Conservation (phyloP, 2,113 vertebrate genomes). For the Microtus oregoni region DNA sequence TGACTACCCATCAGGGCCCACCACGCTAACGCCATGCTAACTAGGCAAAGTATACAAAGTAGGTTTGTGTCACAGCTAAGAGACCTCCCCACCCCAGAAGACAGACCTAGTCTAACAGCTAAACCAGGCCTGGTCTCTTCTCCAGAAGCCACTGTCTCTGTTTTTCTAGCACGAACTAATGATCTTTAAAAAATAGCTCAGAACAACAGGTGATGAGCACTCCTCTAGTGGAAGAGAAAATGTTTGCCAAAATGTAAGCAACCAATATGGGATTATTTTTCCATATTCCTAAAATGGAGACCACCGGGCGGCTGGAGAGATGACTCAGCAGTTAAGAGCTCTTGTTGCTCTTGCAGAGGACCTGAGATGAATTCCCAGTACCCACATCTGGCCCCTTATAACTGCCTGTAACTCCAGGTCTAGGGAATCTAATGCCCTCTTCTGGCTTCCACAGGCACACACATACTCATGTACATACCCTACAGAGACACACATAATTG, state of each 20-base stretch:
- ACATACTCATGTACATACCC: background rate
- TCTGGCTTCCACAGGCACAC: background rate
- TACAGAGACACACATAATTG: background rate
- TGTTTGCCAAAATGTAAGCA: background rate
- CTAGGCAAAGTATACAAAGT: no score
- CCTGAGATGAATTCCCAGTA: background rate
- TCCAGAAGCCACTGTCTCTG: background rate
- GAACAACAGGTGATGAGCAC: background rate
- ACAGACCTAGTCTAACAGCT: background rate
- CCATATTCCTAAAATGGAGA: background rate
- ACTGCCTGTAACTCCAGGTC: background rate
- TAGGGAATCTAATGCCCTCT: background rate
- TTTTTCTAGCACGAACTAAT: background rate
- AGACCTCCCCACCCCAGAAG: background rate
- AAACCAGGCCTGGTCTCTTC: background rate
- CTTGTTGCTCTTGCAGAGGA: background rate
- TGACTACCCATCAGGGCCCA: background rate
- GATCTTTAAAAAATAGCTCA: background rate
- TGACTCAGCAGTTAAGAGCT: no score
- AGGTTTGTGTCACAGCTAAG: background rate
- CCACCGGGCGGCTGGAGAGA: background rate
- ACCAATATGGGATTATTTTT: background rate
- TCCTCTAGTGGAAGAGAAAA: slow-evolving; percentile 17
- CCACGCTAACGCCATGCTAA: background rate
- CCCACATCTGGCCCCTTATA: background rate